phyloP scores from a whole-genome alignment of 2,888 invertebrate genomes.

The Neuroscelio doddi region DNA sequence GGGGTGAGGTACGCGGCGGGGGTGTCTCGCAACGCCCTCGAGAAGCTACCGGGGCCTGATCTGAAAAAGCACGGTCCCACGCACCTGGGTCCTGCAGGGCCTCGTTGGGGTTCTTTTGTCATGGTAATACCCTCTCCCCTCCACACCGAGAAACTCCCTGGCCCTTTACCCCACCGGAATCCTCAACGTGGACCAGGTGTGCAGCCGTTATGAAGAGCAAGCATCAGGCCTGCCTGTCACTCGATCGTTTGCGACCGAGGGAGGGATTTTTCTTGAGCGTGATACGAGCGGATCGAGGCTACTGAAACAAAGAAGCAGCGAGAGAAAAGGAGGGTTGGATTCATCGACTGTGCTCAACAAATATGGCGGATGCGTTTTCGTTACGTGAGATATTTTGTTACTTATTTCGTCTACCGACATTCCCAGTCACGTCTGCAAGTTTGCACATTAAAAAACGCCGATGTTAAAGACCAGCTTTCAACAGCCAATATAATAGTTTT shows the following conservation, averaged over 20 bases:
- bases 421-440: background rate
- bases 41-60: slow-evolving; percentile 60
- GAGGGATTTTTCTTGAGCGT: slow-evolving; percentile 53
- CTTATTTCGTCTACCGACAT: background rate
- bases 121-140: slow-evolving; percentile 60
- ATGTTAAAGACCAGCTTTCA: too few relatives aligned
- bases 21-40: slow-evolving; percentile 65
- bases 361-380: slow-evolving; percentile 3
- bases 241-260: slow-evolving; percentile 58
- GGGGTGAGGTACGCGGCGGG: slow-evolving; percentile 58
- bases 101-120: slow-evolving; percentile 63
- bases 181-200: slow-evolving; percentile 60
- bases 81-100: slow-evolving; percentile 65
- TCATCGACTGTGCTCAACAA: background rate
- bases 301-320: slow-evolving; percentile 43
- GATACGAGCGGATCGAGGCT: slow-evolving; percentile 23
- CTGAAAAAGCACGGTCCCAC: slow-evolving; percentile 63
- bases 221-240: slow-evolving; percentile 56
- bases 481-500: too few relatives aligned
- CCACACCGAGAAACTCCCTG: slow-evolving; percentile 33
- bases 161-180: slow-evolving; percentile 34
- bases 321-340: slow-evolving; percentile 26
- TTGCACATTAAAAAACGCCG: too few relatives aligned
- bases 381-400: background rate
- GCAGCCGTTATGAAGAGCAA: slow-evolving; percentile 59